Conservation (phyloP, 92 coral and sea anemone genomes). For the Nematostella vectensis region DNA sequence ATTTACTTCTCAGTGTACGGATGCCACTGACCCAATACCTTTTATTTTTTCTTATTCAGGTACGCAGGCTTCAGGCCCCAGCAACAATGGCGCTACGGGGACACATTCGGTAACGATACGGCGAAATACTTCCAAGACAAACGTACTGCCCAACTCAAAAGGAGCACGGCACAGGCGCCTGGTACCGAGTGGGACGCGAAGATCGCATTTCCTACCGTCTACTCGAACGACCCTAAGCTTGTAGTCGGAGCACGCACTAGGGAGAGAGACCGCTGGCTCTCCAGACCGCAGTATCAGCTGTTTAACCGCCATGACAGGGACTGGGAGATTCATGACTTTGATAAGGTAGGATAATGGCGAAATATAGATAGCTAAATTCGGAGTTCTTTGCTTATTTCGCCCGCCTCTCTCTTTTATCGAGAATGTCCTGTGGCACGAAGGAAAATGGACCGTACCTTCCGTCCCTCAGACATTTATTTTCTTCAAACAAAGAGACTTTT, state of each 20-base stretch:
- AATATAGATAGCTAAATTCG: too few relatives aligned
- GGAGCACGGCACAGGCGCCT: constrained; percentile 31
- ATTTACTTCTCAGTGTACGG: background rate
- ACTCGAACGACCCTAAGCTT: constrained; percentile 62
- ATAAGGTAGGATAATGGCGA: constrained; percentile 40
- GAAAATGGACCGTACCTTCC: too few relatives aligned
- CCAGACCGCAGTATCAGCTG: constrained; percentile 43
- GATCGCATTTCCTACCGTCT: constrained; percentile 43
- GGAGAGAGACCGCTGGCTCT: constrained; percentile 47
- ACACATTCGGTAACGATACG: constrained; percentile 72
- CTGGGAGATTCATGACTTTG: constrained; percentile 48
- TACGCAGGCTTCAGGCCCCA: constrained; percentile 83
- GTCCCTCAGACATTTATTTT: too few relatives aligned
- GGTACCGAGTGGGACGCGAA: constrained; percentile 47
- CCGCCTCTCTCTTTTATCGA: too few relatives aligned
- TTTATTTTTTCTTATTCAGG: too few relatives aligned
- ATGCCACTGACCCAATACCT: background rate
- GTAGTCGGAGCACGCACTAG: constrained; percentile 62
- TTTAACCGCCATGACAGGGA: constrained; percentile 58
- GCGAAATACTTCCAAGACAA: constrained; percentile 68
- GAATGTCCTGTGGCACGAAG: background rate
- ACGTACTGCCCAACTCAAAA: constrained; percentile 26
- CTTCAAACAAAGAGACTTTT: too few relatives aligned
- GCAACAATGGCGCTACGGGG: constrained; percentile 62
- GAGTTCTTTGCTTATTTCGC: too few relatives aligned